phyloP scores from a whole-genome alignment of 2,113 vertebrate genomes.

The Gymnocephalus cernua region DNA sequence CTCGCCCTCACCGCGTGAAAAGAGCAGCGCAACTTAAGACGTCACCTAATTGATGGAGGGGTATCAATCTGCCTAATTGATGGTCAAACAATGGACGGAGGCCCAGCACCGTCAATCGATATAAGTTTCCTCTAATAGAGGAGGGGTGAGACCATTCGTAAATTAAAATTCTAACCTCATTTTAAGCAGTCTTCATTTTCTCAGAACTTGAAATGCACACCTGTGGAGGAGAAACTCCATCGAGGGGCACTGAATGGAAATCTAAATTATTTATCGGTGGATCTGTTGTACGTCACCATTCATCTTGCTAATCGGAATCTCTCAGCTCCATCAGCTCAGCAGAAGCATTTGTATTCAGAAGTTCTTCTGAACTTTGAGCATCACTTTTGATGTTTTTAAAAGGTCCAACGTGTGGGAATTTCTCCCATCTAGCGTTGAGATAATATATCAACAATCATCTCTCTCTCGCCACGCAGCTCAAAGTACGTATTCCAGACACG shows the following conservation, averaged over 20 bases:
- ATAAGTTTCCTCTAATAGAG: slow-evolving; percentile 49
- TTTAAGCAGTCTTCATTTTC: slow-evolving; percentile 30
- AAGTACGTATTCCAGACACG: no score
- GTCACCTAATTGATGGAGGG: slow-evolving; percentile 64
- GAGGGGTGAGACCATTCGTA: slow-evolving; percentile 50
- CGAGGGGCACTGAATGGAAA: slow-evolving; percentile 16
- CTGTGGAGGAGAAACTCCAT: slow-evolving; percentile 44
- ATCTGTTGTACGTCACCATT: background rate
- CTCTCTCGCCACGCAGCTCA: no score
- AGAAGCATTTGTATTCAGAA: background rate
- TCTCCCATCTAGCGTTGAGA: no score
- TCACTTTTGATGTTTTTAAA: background rate
- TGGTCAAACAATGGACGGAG: slow-evolving; percentile 55
- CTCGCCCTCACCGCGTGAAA: slow-evolving; percentile 69
- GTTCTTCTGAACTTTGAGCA: background rate
- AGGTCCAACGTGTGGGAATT: no score
- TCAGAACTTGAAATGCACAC: slow-evolving; percentile 54
- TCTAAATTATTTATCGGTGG: slow-evolving; percentile 41
- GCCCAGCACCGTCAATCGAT: slow-evolving; percentile 47
- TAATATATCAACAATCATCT: no score
- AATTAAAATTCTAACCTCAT: slow-evolving; percentile 61
- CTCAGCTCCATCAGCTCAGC: background rate
- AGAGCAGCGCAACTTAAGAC: slow-evolving; percentile 74
- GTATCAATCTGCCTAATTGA: slow-evolving; percentile 78
- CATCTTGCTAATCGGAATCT: background rate